Evolutionary conservation across 2,797 vertebrate species (phyloP).

Genomic region (Siniperca scherzeri): DNA sequence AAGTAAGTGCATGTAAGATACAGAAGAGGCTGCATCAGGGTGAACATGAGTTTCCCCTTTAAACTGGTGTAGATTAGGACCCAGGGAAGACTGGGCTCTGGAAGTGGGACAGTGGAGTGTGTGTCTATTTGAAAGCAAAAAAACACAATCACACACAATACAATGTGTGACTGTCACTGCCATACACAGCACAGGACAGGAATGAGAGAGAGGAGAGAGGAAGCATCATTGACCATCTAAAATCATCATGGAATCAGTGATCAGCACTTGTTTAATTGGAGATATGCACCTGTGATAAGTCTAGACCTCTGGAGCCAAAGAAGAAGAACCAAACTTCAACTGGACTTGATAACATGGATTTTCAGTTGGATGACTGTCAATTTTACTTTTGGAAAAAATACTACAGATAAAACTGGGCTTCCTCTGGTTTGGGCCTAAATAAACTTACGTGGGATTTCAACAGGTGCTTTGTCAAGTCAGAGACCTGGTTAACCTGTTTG

Average conservation of each 20-base stretch:
- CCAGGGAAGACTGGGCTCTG: slow-evolving; percentile 65
- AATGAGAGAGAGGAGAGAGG: slow-evolving; percentile 52
- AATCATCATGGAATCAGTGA: slow-evolving; percentile 43
- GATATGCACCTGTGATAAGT: slow-evolving; percentile 21
- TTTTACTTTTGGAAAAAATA: neutral
- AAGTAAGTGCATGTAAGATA: neutral
- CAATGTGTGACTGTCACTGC: slow-evolving; percentile 90
- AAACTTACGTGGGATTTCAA: slow-evolving; percentile 19
- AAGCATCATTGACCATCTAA: slow-evolving; percentile 50
- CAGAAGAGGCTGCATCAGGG: neutral
- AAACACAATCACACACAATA: slow-evolving; percentile 68
- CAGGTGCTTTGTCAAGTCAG: slow-evolving; percentile 4
- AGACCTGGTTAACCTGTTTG: slow-evolving; percentile 14
- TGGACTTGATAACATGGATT: slow-evolving; percentile 4
- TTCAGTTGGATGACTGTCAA: neutral
- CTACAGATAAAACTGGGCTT: neutral
- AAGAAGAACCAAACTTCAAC: neutral
- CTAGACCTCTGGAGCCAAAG: slow-evolving; percentile 2
- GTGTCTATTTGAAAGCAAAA: slow-evolving; percentile 79
- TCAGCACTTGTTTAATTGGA: slow-evolving; percentile 30
- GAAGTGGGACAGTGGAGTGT: slow-evolving; percentile 81
- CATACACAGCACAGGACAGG: slow-evolving; percentile 82
- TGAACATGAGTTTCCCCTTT: neutral
- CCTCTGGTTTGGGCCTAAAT: neutral
- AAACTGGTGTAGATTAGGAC: slow-evolving; percentile 77